Percentiles rank a stretch among this genome's conserved stretches.
These are phyloP conservation scores for Poeciliopsis turrubarensis DNA, from an alignment of 2,113 vertebrate species.

Conservation along the genomic window DNA sequence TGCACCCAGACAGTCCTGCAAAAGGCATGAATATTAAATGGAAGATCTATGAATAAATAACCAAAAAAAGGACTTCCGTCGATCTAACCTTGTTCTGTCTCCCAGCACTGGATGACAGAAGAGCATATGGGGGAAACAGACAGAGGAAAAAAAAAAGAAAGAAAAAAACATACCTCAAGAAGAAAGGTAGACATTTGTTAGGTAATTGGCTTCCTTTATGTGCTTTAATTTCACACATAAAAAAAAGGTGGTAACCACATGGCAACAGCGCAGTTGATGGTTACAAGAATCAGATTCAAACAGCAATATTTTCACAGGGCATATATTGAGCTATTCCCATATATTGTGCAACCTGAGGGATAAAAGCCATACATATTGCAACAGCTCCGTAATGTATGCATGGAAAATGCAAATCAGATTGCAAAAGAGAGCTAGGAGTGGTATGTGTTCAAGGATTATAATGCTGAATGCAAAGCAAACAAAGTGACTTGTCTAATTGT, in stretches of 20 bases:
- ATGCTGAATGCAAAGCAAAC: constrained; percentile 46
- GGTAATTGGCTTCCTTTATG: constrained; percentile 69
- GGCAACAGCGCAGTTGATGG: constrained; percentile 56
- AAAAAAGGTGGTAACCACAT: constrained; percentile 67
- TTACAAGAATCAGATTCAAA: constrained; percentile 41
- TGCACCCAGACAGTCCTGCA: constrained; percentile 78
- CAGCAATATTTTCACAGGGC: constrained; percentile 65
- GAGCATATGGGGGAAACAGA: constrained; percentile 46
- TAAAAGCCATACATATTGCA: constrained; percentile 55
- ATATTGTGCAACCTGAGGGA: constrained; percentile 46
- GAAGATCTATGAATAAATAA: constrained; percentile 82
- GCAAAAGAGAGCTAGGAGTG: constrained; percentile 35
- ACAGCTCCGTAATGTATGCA: constrained; percentile 52
- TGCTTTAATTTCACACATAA: constrained; percentile 48
- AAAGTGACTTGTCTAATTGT: constrained; percentile 54
- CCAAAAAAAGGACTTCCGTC: constrained; percentile 64
- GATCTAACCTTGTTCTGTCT: constrained; percentile 66
- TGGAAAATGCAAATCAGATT: constrained; percentile 60
- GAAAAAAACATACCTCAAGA: constrained; percentile 35
- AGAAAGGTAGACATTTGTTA: constrained; percentile 67
- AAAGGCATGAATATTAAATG: constrained; percentile 84
- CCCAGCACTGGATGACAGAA: constrained; percentile 60
- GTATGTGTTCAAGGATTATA: constrained; percentile 32
- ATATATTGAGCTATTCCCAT: constrained; percentile 48
- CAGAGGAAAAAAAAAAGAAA: constrained; percentile 33